A percentile compares a stretch with the other conserved stretches of the same genome.
Evolutionary conservation across 2,113 vertebrate species (phyloP).

Genomic region (Sphyrna mokarran): DNA sequence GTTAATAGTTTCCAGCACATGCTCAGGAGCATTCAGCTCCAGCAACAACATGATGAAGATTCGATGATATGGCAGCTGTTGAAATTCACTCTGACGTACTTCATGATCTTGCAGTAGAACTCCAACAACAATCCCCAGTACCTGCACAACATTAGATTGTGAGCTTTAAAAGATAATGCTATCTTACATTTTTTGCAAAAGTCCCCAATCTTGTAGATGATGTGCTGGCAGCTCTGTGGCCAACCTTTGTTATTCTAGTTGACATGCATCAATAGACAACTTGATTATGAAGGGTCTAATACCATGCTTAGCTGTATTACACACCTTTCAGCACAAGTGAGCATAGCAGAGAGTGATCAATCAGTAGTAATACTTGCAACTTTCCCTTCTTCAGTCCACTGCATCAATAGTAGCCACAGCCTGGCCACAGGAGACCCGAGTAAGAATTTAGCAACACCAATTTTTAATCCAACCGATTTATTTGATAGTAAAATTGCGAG

Average conservation of each 20-base stretch:
- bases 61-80: slow-evolving; percentile 93
- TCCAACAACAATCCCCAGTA: slow-evolving; percentile 93
- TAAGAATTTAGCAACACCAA: no score
- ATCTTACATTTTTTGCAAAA: neutral
- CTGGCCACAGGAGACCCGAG: neutral
- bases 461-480: no score
- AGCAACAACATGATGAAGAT: slow-evolving; percentile 98
- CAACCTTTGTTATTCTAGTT: neutral
- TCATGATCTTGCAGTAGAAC: slow-evolving; percentile 96
- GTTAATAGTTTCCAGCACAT: slow-evolving; percentile 97
- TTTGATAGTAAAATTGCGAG: no score
- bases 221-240: neutral
- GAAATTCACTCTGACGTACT: slow-evolving; percentile 93
- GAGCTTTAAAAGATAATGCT: neutral
- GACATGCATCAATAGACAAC: neutral
- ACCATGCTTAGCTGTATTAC: neutral
- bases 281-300: neutral
- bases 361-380: neutral
- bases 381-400: neutral
- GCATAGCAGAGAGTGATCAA: neutral
- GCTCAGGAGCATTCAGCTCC: slow-evolving; percentile 95
- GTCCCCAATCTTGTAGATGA: neutral
- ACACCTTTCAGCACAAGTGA: neutral
- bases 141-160: slow-evolving; percentile 53
- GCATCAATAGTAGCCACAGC: neutral